Base-by-base conservation (phyloP, 1,140 invertebrate species). In the Pseudomyrmex gracilis region DNA sequence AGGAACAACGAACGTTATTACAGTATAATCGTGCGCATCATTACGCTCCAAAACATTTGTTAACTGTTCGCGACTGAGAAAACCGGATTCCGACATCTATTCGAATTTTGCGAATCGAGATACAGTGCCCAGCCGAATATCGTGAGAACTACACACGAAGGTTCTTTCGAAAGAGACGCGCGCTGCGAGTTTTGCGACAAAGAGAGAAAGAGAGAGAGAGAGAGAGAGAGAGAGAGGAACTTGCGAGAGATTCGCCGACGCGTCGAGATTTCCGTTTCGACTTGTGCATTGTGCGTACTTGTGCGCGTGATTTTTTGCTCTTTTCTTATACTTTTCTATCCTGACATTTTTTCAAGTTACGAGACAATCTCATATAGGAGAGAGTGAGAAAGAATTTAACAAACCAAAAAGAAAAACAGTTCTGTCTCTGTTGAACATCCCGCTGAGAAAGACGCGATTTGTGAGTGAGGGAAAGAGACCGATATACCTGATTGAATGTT, bases 311-410 rank as follows among this genome's bases (percentile, higher is more conserved):
- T 82, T 73, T 82, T 82, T 76, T 63, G 70, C 47, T 82, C 34
- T n/a, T 82, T 82, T 70, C 61, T 82, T 82, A 82, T 76, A 82
- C 70, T 73, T 82, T 73, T 82, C 57, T 82, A 82, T 82, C 49
- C 70, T 51, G 17, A 80, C 66, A 45, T 58, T 60, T 58, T 20
- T 43, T n/a, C 64, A 78, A 64, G 34, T 34, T 34, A 34, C 24
- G 53, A 22, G 51, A 66, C 60, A 61, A 66, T 34, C 2, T 47
- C 24, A 24, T 12, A 7, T 12, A 15, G 47, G 15, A 53, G 15
- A 53, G 58, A n/a, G 17, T 20, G 43, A 73, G 15, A 45, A 64
- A 47, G 64, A 15, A 24, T 22, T 34, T 4, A 34, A 34, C 0
- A 5, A 49, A 24, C 49, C 17, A 67, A n/a, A 58, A 17, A 2